These are phyloP conservation scores for Manis pentadactyla DNA, from an alignment of 2,797 vertebrate genomes.

Conservation along the genomic window DNA sequence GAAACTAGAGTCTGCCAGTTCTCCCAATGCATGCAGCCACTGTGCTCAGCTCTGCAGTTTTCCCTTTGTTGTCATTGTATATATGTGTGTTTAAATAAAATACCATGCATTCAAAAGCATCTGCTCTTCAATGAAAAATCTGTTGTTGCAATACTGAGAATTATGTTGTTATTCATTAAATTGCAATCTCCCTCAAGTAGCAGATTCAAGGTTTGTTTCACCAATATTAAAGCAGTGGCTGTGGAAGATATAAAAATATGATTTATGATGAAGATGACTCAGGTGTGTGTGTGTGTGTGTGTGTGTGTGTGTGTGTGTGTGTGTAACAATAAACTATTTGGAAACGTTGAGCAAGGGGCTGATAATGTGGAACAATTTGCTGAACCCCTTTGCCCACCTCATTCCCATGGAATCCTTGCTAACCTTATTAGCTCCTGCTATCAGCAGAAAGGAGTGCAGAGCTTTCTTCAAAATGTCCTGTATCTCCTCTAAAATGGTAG, in stretches of 20 bases:
- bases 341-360: background rate
- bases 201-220: constrained; percentile 61
- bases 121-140: constrained; percentile 81
- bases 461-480: background rate
- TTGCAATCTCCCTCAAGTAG: constrained; percentile 67
- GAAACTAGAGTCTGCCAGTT: constrained; percentile 77
- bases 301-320: background rate
- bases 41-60: constrained; percentile 81
- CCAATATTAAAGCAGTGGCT: constrained; percentile 54
- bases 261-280: constrained; percentile 33
- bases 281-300: background rate
- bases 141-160: constrained; percentile 87
- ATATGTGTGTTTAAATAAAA: constrained; percentile 91
- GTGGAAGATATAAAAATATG: constrained; percentile 51
- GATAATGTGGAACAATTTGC: background rate
- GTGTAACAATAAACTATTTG: background rate
- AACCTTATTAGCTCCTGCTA: background rate
- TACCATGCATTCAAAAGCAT: constrained; percentile 89
- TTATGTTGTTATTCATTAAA: constrained; percentile 87
- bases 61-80: constrained; percentile 86
- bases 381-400: background rate
- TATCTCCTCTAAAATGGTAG: background rate
- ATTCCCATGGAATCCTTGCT: background rate
- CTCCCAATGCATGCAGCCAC: constrained; percentile 87
- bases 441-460: background rate